Conservation (phyloP, 2,797 vertebrate genomes). For the Hypotaenidia philippensis region DNA sequence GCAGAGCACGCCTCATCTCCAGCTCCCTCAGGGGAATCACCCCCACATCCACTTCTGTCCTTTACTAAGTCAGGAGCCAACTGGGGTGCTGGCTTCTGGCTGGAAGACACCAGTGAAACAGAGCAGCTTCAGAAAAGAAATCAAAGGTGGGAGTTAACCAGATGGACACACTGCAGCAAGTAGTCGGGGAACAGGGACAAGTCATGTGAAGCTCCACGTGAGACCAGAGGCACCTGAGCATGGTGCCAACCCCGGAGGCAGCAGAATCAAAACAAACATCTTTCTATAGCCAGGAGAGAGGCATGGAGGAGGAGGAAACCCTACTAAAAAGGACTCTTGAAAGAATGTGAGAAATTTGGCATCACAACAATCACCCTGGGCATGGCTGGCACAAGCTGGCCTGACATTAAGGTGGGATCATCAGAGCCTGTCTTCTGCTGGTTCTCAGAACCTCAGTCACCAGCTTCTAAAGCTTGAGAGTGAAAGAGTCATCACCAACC, state of each 20-base stretch:
- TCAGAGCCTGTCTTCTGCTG: not conserved
- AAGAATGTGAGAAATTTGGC: not conserved
- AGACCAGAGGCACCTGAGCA: not conserved
- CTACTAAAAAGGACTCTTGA: not conserved
- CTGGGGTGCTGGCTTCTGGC: not conserved
- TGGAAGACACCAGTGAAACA: not conserved
- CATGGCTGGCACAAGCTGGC: not conserved
- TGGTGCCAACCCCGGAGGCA: not conserved
- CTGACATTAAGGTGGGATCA: not conserved
- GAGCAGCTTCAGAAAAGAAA: not conserved
- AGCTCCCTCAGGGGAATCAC: not conserved
- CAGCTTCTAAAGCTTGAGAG: not conserved
- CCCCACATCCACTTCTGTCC: not conserved
- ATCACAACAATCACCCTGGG: not conserved
- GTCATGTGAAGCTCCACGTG: not conserved
- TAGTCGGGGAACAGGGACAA: not conserved
- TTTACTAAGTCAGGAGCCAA: not conserved
- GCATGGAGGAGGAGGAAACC: not conserved
- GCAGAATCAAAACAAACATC: not conserved
- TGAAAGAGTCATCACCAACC: not conserved
- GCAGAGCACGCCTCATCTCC: not conserved
- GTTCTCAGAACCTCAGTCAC: not conserved
- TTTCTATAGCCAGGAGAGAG: not conserved
- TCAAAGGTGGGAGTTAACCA: not conserved
- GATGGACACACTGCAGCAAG: not conserved